These are phyloP conservation scores for Grus americana DNA, from an alignment of 2,113 vertebrate species.

Conservation along the genomic window DNA sequence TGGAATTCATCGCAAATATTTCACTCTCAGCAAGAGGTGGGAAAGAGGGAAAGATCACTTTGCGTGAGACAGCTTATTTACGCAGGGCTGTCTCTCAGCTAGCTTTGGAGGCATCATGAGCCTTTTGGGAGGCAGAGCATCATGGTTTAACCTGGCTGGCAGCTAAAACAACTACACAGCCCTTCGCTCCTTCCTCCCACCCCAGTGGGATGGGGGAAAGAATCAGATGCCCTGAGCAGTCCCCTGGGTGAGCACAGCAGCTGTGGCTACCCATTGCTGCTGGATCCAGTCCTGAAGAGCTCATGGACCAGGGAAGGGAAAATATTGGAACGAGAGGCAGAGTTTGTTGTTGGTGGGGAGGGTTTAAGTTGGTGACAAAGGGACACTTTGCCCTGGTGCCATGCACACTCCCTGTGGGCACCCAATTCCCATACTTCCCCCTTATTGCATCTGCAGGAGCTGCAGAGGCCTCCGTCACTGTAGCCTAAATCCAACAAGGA, in stretches of 20 bases:
- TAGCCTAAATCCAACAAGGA: neutral
- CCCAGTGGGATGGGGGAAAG: too few relatives aligned
- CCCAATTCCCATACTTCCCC: neutral
- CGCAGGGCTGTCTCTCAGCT: neutral
- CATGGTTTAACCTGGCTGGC: too few relatives aligned
- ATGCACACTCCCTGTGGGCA: neutral
- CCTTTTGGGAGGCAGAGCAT: neutral
- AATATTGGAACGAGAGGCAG: rapidly evolving
- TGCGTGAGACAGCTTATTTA: neutral
- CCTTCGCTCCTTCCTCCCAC: too few relatives aligned
- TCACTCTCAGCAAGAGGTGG: neutral
- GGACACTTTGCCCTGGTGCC: neutral
- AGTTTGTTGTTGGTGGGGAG: neutral
- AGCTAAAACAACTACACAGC: too few relatives aligned
- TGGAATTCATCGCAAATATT: slow-evolving; percentile 7
- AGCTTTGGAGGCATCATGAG: neutral
- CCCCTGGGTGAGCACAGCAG: neutral
- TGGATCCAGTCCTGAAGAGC: neutral
- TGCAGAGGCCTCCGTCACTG: neutral
- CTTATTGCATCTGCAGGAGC: neutral
- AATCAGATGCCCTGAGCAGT: rapidly evolving
- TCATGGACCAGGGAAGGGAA: neutral
- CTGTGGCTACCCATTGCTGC: neutral
- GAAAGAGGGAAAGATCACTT: neutral
- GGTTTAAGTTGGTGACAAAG: neutral